These are phyloP conservation scores for Turritopsis dohrnii DNA, from an alignment of 30 jellyfish, hydroid and myxozoan species.

Conservation along the genomic window DNA sequence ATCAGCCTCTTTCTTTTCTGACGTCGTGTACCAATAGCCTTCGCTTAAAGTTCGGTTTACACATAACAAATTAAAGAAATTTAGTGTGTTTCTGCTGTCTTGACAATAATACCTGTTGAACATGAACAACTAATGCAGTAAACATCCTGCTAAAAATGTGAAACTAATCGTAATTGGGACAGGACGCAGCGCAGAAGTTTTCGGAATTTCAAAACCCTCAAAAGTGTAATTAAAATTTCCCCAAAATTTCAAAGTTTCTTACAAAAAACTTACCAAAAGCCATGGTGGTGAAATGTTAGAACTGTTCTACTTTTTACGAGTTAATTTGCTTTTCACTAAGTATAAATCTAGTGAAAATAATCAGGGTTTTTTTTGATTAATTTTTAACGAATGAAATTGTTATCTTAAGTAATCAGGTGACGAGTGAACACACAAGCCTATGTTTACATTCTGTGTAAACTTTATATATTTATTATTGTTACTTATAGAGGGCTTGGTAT, in stretches of 20 bases:
- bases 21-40: too few relatives aligned
- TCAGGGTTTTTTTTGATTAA: background rate
- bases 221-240: background rate
- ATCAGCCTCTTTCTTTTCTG: too few relatives aligned
- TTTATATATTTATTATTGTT: background rate
- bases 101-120: too few relatives aligned
- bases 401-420: background rate
- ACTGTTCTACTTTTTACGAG: background rate
- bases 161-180: too few relatives aligned
- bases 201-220: too few relatives aligned
- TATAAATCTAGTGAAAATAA: background rate
- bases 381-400: background rate
- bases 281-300: background rate
- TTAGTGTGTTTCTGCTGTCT: too few relatives aligned
- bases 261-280: background rate
- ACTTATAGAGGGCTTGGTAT: background rate
- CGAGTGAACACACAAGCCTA: background rate
- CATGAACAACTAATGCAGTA: too few relatives aligned
- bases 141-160: too few relatives aligned
- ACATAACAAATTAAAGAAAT: too few relatives aligned
- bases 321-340: background rate
- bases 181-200: too few relatives aligned
- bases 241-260: background rate
- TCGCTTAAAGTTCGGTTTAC: too few relatives aligned
- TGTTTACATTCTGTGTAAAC: background rate